Conservation (phyloP, 2,113 vertebrate genomes). For the Oreochromis niloticus region DNA sequence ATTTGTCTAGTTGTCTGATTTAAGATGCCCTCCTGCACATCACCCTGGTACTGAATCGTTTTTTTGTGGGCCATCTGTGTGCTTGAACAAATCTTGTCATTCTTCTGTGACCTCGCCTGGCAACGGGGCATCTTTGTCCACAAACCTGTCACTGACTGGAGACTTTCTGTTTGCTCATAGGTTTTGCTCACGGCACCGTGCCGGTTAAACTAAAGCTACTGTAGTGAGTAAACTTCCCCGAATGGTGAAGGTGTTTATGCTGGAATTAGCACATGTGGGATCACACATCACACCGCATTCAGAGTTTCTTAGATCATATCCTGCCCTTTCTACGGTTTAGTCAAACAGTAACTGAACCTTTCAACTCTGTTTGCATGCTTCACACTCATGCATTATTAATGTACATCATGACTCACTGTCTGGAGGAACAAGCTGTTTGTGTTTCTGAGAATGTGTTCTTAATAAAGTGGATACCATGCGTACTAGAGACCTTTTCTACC, state of each 20-base stretch:
- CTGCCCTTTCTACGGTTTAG: slow-evolving; percentile 30
- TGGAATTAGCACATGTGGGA: slow-evolving; percentile 19
- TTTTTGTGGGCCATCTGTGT: slow-evolving; percentile 25
- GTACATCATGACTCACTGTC: slow-evolving; percentile 29
- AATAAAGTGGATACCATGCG: slow-evolving; percentile 5
- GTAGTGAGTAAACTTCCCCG: background rate
- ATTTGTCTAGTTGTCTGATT: slow-evolving; percentile 36
- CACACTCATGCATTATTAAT: slow-evolving; percentile 46
- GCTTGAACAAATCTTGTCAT: slow-evolving; percentile 37
- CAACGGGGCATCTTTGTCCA: background rate
- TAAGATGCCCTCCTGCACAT: slow-evolving; percentile 14
- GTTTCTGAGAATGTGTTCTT: slow-evolving; percentile 11
- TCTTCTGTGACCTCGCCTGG: slow-evolving; percentile 21
- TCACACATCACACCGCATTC: slow-evolving; percentile 14
- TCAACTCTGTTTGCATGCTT: slow-evolving; percentile 31
- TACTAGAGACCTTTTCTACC: background rate
- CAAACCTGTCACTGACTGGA: background rate
- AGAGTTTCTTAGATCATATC: slow-evolving; percentile 23
- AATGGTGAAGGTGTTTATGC: slow-evolving; percentile 20
- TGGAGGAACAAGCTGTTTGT: slow-evolving; percentile 18
- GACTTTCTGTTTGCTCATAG: background rate
- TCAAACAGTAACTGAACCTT: slow-evolving; percentile 20
- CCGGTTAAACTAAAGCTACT: background rate
- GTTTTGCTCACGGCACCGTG: background rate
- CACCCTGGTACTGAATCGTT: background rate